These are phyloP conservation scores for Heteromormyrus szaboi DNA, from an alignment of 2,797 vertebrate species.

Conservation along the genomic window DNA sequence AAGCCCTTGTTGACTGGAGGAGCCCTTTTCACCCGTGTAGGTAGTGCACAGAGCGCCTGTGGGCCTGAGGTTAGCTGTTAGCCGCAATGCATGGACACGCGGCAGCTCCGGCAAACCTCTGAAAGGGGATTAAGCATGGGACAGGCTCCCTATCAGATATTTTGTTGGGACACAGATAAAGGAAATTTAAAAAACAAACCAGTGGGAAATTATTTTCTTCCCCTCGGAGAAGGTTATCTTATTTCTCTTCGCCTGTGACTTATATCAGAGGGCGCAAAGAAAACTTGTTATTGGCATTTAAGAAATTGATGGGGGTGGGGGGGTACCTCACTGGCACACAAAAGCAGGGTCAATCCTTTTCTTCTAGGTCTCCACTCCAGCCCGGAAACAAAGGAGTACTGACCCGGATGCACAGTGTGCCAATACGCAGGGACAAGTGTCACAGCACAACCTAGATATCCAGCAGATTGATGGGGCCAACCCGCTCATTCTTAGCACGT, in stretches of 20 bases:
- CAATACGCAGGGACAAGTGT: not conserved
- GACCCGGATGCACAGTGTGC: not conserved
- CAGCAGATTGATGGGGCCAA: not conserved
- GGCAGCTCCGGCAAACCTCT: not conserved
- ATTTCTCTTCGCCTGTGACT: not conserved
- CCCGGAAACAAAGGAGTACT: not conserved
- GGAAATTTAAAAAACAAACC: slow-evolving; percentile 9
- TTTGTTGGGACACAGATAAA: not conserved
- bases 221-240: not conserved
- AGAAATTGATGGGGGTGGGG: not conserved
- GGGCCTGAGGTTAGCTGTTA: not conserved
- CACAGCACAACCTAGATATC: not conserved
- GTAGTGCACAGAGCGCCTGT: not conserved
- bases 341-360: not conserved
- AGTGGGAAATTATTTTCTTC: not conserved
- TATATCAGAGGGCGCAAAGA: not conserved
- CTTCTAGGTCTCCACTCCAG: not conserved
- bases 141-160: not conserved
- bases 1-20: not conserved
- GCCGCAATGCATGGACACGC: not conserved
- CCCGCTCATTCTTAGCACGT: not conserved
- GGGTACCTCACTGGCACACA: not conserved
- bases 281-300: not conserved
- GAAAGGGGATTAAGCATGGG: not conserved
- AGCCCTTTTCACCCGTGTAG: not conserved